Percentiles rank a stretch among this genome's conserved stretches.
Evolutionary conservation across 2,797 vertebrate genomes (phyloP).

Genomic region (Clarias platycephalus): DNA sequence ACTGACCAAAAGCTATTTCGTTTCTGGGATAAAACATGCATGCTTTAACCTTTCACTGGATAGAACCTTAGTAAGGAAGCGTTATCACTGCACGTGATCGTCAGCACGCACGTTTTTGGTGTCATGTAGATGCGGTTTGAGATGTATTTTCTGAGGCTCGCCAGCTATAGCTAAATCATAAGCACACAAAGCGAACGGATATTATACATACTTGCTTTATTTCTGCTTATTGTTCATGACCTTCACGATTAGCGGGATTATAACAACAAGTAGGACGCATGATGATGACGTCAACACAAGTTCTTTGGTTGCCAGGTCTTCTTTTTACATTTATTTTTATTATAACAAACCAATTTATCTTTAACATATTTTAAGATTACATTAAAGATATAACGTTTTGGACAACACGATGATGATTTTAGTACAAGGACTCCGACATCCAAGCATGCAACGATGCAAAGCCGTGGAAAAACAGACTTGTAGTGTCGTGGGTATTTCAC

Average conservation of each 20-base stretch:
- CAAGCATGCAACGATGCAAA: not conserved
- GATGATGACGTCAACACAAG: not conserved
- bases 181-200: not conserved
- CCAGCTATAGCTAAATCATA: not conserved
- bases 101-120: not conserved
- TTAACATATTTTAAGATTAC: too few relatives aligned
- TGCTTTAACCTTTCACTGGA: not conserved
- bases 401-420: not conserved
- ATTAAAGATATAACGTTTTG: not conserved
- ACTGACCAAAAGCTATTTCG: not conserved
- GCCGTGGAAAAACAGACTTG: not conserved
- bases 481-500: not conserved
- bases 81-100: conserved; percentile 27
- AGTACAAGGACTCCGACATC: too few relatives aligned
- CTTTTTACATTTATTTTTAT: too few relatives aligned
- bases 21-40: not conserved
- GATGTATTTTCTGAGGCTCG: too few relatives aligned
- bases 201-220: not conserved
- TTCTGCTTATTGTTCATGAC: not conserved
- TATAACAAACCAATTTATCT: too few relatives aligned
- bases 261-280: not conserved
- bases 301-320: not conserved
- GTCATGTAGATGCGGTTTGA: not conserved
- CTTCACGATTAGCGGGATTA: not conserved
- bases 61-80: not conserved